Conservation (phyloP, 2,113 vertebrate genomes). For the Murina feae region DNA sequence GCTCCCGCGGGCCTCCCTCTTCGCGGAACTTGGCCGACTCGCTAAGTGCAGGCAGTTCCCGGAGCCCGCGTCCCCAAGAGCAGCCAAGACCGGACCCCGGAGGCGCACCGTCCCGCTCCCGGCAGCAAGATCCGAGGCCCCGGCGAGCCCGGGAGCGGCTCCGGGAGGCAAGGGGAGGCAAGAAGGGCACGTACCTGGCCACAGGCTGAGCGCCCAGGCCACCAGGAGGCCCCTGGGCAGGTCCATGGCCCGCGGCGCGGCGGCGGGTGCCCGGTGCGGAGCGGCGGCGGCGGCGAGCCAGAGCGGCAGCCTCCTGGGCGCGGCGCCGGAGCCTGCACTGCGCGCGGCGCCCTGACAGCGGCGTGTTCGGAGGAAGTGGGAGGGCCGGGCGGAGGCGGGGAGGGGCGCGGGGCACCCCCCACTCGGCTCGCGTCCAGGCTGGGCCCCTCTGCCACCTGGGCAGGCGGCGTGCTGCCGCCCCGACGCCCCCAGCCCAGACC, state of each 20-base stretch:
- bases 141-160: not conserved
- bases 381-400: slow-evolving; percentile 80
- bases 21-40: fast-evolving
- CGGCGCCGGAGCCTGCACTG: slow-evolving; percentile 79
- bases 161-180: not conserved
- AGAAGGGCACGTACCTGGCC: slow-evolving; percentile 84
- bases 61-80: not conserved
- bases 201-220: slow-evolving; percentile 89
- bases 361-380: slow-evolving; percentile 85
- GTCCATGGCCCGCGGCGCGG: slow-evolving; percentile 84
- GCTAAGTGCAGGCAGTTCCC: not conserved
- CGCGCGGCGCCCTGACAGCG: slow-evolving; percentile 83
- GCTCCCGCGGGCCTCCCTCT: not conserved
- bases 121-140: not conserved
- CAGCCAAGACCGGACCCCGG: not conserved
- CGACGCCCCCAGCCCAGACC: too few relatives aligned
- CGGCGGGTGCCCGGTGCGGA: not conserved
- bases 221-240: slow-evolving; percentile 85
- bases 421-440: not conserved
- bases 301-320: slow-evolving; percentile 74
- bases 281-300: slow-evolving; percentile 73
- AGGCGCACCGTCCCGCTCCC: not conserved
- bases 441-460: slow-evolving; percentile 62
- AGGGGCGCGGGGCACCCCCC: slow-evolving; percentile 80
- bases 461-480: not conserved